These are phyloP conservation scores for Crotalus viridis DNA, from an alignment of 2,113 vertebrate genomes.

Conservation along the genomic window DNA sequence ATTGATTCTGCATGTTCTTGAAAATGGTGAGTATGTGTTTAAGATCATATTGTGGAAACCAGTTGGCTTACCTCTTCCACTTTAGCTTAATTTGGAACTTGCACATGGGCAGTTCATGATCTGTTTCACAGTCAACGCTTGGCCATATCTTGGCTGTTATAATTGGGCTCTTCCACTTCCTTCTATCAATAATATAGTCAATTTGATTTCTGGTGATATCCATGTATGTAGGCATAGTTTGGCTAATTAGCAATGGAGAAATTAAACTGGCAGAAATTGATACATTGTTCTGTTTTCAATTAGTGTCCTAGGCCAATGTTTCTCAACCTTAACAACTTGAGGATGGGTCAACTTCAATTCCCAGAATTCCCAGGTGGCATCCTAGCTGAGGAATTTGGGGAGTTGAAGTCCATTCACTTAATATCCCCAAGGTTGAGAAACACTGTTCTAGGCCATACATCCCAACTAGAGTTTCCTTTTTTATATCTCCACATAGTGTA, in stretches of 20 bases:
- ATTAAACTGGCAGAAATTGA: background rate
- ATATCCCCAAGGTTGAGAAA: background rate
- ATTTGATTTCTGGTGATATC: background rate
- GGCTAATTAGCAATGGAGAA: background rate
- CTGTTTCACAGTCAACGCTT: background rate
- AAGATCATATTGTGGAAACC: background rate
- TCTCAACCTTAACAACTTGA: background rate
- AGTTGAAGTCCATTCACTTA: background rate
- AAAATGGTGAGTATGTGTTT: background rate
- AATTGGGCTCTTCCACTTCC: background rate
- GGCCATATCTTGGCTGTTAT: background rate
- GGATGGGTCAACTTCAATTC: background rate
- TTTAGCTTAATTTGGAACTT: background rate
- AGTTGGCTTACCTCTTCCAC: background rate
- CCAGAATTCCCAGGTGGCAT: background rate
- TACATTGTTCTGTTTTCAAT: background rate
- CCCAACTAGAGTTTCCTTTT: background rate
- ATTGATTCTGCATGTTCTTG: background rate
- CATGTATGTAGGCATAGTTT: background rate
- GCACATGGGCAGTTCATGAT: background rate
- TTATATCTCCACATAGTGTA: background rate
- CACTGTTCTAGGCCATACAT: background rate
- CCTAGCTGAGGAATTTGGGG: background rate
- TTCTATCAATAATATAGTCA: background rate
- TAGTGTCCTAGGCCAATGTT: background rate